Evolutionary conservation across 2,888 invertebrate genomes (phyloP), one percentile per base, ranked within the genome.

Genomic region (Tortrix viridana): DNA sequence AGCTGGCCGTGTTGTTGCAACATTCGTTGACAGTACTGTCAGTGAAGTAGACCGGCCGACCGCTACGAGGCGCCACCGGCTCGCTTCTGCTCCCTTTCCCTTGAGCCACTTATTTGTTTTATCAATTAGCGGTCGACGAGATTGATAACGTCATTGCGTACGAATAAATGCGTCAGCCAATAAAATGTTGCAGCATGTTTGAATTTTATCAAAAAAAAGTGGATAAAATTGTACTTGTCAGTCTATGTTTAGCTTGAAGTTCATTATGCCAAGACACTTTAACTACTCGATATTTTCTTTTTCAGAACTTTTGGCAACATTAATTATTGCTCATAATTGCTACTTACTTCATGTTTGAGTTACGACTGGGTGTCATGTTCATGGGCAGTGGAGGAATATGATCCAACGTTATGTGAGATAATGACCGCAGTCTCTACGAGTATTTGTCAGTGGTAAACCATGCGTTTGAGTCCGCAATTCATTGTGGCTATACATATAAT

Each of bases 21-120:
- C 77, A 76, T 72, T 79, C 74, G 88, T 87, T 89, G 87, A 85
- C 82, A 77, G 80, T 88, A 84, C 80, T 88, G 86, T 85, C 88
- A 85, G 86, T 85, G 88, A 85, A 60, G 69, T 62, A 62, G 69
- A 68, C 61, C 63, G 66, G 18, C 68, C 72, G 80, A 69, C 75
- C 74, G 76, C 69, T 61, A 70, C 77, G 81, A 73, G 76, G 79
- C 77, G 80, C 76, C 74, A 80, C 74, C 70, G 72, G 65, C 75
- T 38, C 55, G 49, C 60, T 49, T 55, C 64, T 49, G 56, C 44
- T 57, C 47, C 18, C 68, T 54, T 44, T 57, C 47, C 18, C 68
- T 54, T 44, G 61, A 53, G 61, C 60, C 64, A 65, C 73, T 72
- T 81, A 78, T 82, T 82, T 77, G 75, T 75, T 82, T 85, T 89